Evolutionary conservation across 2,797 vertebrate species (phyloP).

Genomic region (Scleropages formosus): DNA sequence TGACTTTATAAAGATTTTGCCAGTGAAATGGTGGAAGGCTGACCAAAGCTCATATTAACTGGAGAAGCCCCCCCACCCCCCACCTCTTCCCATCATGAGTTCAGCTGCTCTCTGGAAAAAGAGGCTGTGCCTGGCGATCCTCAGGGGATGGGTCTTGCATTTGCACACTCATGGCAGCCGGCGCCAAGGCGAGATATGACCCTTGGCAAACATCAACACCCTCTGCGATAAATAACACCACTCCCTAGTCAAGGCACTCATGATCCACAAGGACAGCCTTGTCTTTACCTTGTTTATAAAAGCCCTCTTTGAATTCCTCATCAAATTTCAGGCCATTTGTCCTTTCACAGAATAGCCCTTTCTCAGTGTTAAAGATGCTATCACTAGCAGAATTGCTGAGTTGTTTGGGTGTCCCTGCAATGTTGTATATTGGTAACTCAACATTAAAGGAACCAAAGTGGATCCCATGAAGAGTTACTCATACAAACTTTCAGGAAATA

Average conservation of each 20-base stretch:
- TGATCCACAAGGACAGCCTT: background rate
- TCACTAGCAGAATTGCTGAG: no score
- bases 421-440: background rate
- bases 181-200: background rate
- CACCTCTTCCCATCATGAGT: no score
- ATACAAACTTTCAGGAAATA: background rate
- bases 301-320: background rate
- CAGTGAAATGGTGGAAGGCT: background rate
- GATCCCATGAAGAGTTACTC: background rate
- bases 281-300: background rate
- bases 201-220: background rate
- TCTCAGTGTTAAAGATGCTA: background rate
- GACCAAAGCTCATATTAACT: background rate
- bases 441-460: background rate
- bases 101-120: slow-evolving; percentile 8
- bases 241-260: background rate
- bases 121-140: background rate
- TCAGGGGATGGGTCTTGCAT: background rate
- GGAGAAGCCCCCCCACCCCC: background rate
- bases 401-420: background rate
- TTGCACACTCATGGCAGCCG: background rate
- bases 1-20: no score
- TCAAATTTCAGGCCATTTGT: background rate
- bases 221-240: background rate
- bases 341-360: background rate